Conservation (phyloP, 2,888 invertebrate species). For the Stegophylla sp. region DNA sequence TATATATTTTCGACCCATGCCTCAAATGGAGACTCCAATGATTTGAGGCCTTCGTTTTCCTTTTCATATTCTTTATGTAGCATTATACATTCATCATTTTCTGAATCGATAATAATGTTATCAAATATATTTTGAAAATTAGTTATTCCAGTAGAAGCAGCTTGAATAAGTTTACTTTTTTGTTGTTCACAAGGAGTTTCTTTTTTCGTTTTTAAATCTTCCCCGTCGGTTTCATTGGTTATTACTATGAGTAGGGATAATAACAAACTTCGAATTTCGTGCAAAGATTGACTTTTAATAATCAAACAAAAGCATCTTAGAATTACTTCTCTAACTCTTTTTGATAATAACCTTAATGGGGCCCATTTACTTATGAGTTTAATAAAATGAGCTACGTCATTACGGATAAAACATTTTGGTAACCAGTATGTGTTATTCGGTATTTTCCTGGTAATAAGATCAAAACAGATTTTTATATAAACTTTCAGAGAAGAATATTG, state of each 20-base stretch:
- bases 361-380: background rate
- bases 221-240: background rate
- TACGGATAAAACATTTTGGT: background rate
- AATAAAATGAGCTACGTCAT: conserved; percentile 13
- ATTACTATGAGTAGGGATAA: background rate
- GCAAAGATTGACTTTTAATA: background rate
- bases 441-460: background rate
- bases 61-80: background rate
- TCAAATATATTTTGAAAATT: background rate
- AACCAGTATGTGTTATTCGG: background rate
- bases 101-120: background rate
- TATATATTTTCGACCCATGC: background rate
- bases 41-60: background rate
- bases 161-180: background rate
- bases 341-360: background rate
- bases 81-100: background rate
- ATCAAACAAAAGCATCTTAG: background rate
- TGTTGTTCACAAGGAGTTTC: background rate
- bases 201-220: background rate
- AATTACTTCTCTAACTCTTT: conserved; percentile 13
- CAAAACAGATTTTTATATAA: background rate
- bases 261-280: background rate
- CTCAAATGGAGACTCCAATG: background rate
- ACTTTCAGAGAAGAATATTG: conserved; percentile 24
- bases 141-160: background rate